Conservation (phyloP, 2,113 vertebrate species). For the Nesospiza acunhae region DNA sequence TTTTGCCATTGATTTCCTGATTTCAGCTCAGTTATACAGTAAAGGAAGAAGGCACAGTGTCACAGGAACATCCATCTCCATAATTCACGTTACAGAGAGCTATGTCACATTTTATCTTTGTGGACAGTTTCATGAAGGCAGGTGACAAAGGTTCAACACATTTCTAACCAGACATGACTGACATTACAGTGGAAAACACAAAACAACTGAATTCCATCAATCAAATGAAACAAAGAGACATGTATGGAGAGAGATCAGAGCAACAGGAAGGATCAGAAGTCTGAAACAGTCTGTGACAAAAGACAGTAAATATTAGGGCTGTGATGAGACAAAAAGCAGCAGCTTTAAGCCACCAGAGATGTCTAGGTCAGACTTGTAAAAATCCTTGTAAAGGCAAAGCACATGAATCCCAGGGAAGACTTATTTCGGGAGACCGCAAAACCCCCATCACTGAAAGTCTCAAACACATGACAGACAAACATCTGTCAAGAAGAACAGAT, state of each 20-base stretch:
- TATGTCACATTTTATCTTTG: neutral
- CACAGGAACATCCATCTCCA: neutral
- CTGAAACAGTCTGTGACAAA: neutral
- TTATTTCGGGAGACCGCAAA: neutral
- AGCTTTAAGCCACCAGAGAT: neutral
- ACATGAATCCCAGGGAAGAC: neutral
- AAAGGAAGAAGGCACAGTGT: neutral
- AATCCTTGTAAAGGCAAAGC: neutral
- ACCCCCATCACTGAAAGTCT: neutral
- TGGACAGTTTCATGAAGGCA: neutral
- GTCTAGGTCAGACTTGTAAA: neutral
- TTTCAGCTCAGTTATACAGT: neutral
- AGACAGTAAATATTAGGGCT: neutral
- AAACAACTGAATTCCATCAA: neutral
- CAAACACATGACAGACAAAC: neutral
- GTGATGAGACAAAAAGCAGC: neutral
- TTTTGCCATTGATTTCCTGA: neutral
- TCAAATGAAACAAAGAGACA: neutral
- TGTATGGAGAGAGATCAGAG: neutral
- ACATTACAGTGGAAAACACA: neutral
- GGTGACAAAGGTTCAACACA: neutral
- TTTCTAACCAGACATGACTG: neutral
- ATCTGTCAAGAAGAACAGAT: neutral
- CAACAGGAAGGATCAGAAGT: neutral
- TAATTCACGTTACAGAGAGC: neutral